Base-by-base conservation (phyloP, 2,888 invertebrate species). In the Drosophila subsilvestris region DNA sequence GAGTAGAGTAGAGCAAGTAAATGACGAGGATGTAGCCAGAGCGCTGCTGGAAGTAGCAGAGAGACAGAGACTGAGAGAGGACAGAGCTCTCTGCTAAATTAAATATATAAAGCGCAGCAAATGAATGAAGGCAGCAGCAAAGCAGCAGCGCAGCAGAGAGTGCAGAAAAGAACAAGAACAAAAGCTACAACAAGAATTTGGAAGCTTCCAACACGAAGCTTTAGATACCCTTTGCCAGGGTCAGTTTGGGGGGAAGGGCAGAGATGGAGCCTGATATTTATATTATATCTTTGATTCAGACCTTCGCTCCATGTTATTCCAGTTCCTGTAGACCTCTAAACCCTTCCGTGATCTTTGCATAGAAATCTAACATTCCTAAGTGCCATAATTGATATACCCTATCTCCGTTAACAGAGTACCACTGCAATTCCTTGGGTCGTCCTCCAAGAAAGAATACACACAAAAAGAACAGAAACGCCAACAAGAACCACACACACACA, bases 81-180 rank as follows among this genome's bases (percentile, higher is more conserved):
- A 47, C 44, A 42, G 50, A 51, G 62, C 72, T 77, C 78, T 80
- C 66, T 44, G 65, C 63, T 47, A 77, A 74, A 77, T 74, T 67
- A 72, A 77, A 77, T 63, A 75, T 59, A 66, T 49, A 66, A 69
- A 63, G 73, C 57, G 63, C 59, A 54, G 62, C 56, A 73, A 71
- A 66, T 61, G 50, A 55, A 53, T 54, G 29, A 48, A 47, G 57
- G 48, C 48, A 68, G 10, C 14, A 44, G 12, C 27, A 43, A 20
- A 69, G 29, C 17, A 55, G 48, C 29, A 37, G 55, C 54, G 57
- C 47, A 47, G 44, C 29, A 54, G 54, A 29, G 53, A 65, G 47
- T 65, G 65, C 65, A 65, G 7, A 14, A 48, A 47, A 56, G 51
- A 61, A 57, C 27, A 67, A 63, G 51, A 50, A 62, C 63, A 55